These are phyloP conservation scores for Trichosurus vulpecula DNA, from an alignment of 2,797 vertebrate genomes.

Conservation along the genomic window DNA sequence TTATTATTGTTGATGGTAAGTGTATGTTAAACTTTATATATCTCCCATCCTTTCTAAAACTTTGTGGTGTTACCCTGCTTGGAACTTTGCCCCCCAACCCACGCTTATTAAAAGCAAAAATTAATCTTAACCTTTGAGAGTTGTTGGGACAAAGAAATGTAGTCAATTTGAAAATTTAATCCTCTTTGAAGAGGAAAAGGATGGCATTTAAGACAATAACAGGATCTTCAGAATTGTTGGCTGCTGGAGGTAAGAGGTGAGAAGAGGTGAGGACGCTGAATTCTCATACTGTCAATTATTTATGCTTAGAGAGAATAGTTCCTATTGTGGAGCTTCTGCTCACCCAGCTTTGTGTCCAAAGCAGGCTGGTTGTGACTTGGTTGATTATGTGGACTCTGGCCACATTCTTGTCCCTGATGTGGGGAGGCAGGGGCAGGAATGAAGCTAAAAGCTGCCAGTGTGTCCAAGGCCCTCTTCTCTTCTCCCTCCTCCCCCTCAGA, in stretches of 20 bases:
- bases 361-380: neutral
- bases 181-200: neutral
- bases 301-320: neutral
- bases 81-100: neutral
- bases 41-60: neutral
- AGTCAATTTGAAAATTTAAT: neutral
- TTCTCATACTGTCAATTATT: neutral
- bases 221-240: neutral
- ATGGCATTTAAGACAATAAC: neutral
- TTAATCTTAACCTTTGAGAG: neutral
- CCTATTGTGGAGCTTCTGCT: neutral
- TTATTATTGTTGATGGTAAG: neutral
- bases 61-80: neutral
- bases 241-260: neutral
- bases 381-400: neutral
- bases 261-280: neutral
- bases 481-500: neutral
- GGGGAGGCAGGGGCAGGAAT: neutral
- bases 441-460: neutral
- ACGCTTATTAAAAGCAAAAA: neutral
- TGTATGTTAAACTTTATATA: neutral
- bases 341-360: neutral
- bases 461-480: neutral
- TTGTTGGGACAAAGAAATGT: neutral
- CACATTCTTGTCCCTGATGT: neutral